Conservation (phyloP, 2,888 invertebrate species). For the Rhagonycha lutea region DNA sequence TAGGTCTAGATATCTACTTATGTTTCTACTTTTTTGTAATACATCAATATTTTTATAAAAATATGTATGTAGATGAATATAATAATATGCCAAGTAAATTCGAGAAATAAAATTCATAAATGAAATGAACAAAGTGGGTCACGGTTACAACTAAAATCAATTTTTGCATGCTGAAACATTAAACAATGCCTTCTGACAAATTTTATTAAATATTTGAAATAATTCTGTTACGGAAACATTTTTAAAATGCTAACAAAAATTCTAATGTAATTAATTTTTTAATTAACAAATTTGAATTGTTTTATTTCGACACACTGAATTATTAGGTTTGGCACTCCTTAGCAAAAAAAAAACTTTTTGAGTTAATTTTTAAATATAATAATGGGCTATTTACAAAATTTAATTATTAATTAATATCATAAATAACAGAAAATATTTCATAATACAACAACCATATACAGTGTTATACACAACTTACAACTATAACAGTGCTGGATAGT, state of each 20-base stretch:
- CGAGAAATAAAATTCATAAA: background rate
- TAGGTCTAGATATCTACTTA: background rate
- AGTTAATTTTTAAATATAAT: background rate
- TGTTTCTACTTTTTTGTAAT: background rate
- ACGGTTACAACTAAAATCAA: background rate
- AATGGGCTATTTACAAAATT: background rate
- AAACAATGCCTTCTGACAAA: background rate
- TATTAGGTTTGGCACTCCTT: too few species aligned
- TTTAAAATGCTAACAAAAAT: background rate
- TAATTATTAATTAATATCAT: background rate
- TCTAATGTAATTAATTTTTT: background rate
- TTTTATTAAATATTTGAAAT: background rate
- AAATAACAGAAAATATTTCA: background rate
- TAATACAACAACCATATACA: background rate
- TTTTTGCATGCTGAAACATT: background rate
- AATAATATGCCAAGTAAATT: background rate
- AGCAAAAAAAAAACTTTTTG: too few species aligned
- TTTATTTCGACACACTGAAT: background rate
- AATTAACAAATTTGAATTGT: background rate
- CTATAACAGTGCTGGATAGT: background rate
- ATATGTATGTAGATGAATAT: background rate
- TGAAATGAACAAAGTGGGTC: background rate
- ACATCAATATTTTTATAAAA: background rate
- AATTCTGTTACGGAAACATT: background rate
- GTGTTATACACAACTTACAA: background rate